These are phyloP conservation scores for Platyscapa corneri DNA, from an alignment of 1,140 invertebrate genomes.

Conservation along the genomic window DNA sequence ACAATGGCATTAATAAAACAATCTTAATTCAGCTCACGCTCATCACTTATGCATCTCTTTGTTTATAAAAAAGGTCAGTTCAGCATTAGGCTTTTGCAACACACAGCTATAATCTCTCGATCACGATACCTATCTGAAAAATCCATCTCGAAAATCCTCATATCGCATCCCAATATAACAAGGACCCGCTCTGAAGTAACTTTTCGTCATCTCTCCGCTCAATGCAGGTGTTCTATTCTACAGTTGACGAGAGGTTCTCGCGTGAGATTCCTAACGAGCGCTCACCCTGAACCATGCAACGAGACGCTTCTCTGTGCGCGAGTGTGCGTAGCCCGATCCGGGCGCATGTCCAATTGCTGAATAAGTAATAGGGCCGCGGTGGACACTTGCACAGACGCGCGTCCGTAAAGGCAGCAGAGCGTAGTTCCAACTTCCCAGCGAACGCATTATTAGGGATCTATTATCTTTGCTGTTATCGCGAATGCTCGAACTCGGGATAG, in stretches of 20 bases:
- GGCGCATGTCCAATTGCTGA: conserved; percentile 48
- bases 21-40: background rate
- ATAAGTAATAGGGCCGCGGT: conserved; percentile 39
- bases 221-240: no score
- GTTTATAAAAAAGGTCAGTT: background rate
- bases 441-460: conserved; percentile 51
- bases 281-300: conserved; percentile 69
- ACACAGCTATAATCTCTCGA: background rate
- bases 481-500: background rate
- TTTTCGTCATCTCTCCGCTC: background rate
- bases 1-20: conserved; percentile 14
- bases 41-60: background rate
- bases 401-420: conserved; percentile 68
- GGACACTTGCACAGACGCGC: conserved; percentile 58
- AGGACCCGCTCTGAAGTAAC: background rate
- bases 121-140: background rate
- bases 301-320: conserved; percentile 13
- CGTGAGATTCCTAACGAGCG: conserved; percentile 65
- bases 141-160: background rate
- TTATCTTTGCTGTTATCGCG: conserved; percentile 52
- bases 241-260: background rate
- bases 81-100: background rate
- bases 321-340: background rate
- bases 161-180: background rate
- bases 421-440: conserved; percentile 71